A percentile compares a stretch with the other conserved stretches of the same genome.
Conservation (phyloP, 1,140 invertebrate species). For the Papilio aristodemus region DNA sequence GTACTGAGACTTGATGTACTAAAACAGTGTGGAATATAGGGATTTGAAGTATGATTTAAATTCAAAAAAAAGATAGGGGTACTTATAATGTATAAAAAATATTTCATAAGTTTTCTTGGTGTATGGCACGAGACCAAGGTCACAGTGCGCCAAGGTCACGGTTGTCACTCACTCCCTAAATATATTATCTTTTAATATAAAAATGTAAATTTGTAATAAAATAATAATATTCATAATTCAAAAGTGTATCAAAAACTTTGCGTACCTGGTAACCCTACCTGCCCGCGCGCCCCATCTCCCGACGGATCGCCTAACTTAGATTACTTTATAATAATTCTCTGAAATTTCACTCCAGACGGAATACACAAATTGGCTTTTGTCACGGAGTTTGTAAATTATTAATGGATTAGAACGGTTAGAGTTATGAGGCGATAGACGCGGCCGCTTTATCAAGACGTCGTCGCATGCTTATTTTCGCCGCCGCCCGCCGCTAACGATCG, state of each 20-base stretch:
- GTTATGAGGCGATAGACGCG: slow-evolving; percentile 39
- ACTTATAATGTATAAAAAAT: too few species aligned
- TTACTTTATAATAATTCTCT: slow-evolving; percentile 76
- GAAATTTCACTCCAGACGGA: slow-evolving; percentile 62
- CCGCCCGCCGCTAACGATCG: slow-evolving; percentile 45
- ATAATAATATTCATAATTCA: neutral
- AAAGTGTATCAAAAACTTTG: neutral
- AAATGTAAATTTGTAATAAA: neutral
- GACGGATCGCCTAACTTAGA: slow-evolving; percentile 72
- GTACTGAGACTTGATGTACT: too few species aligned
- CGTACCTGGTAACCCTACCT: slow-evolving; percentile 39
- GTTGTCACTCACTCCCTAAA: too few species aligned
- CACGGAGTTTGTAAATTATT: slow-evolving; percentile 61
- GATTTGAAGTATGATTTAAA: too few species aligned
- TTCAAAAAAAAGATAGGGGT: too few species aligned
- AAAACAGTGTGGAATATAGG: too few species aligned
- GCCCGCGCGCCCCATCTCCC: slow-evolving; percentile 61
- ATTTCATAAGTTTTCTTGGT: too few species aligned
- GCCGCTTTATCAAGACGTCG: slow-evolving; percentile 57
- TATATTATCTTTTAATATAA: too few species aligned
- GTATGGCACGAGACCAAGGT: too few species aligned
- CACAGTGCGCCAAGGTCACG: too few species aligned
- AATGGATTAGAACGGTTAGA: slow-evolving; percentile 54
- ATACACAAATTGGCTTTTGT: slow-evolving; percentile 69
- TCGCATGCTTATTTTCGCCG: slow-evolving; percentile 47